Base-by-base conservation (phyloP, 1,140 invertebrate genomes). In the Laupala kohalensis region DNA sequence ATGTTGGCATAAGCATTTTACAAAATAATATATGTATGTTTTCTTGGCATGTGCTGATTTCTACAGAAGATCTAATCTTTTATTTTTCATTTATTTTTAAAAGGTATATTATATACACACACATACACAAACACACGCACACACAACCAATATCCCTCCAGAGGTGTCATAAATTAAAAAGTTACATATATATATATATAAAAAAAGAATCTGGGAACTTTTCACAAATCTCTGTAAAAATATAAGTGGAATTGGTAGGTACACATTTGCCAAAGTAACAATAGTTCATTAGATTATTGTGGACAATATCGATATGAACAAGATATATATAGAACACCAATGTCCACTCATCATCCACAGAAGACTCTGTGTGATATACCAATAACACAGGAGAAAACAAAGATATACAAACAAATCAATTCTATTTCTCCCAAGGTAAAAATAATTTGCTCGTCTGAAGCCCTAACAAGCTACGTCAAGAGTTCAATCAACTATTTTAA, bases 1-100 rank as follows among this genome's bases (percentile, higher is more conserved):
- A 75, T 63, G 71, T 75, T 19, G 37, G 37, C 37, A 53, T 53
- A 53, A 53, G 75, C 74, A 76, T 73, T 76, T 79, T 78, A 78
- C 78, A 78, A 77, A 79, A 78, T 78, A 77, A 77, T 79, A 78
- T 77, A 79, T 76, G 74, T 67, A 29, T 27, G 25, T 72, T 69
- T 62, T 28, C 67, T 62, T 25, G 30, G 28, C 64, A 66, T 66
- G 64, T 66, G 62, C 63, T 64, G 62, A 27, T 63, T 72, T n/a
- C 71, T 72, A 72, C 26, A 66, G 68, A 72, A 53, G 68, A 69
- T 72, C 68, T 72, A 72, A 72, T 29, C 62, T 66, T 63, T 64
- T 70, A 29, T 29, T 68, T 23, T 68, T 68, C 29, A 29, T 68
- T 27, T 68, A 68, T 68, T 19, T 68, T 30, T 37, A 68, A 68